Percentiles rank a stretch among this genome's conserved stretches.
phyloP scores from a whole-genome alignment of 2,888 invertebrate genomes.

The Hirtodrosophila duncani region DNA sequence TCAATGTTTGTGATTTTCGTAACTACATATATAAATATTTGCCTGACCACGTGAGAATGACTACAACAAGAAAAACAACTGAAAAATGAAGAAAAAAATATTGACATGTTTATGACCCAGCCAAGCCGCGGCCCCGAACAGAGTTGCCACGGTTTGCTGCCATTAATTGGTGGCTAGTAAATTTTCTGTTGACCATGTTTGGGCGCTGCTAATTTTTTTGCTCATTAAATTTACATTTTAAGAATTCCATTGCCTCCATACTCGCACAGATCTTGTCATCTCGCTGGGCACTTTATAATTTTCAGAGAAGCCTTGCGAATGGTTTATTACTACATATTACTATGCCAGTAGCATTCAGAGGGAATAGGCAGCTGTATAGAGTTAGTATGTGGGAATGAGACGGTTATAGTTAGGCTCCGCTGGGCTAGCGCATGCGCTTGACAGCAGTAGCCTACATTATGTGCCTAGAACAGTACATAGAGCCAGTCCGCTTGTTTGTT shows the following conservation, averaged over 20 bases:
- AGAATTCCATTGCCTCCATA: slow-evolving; percentile 57
- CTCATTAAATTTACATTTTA: slow-evolving; percentile 71
- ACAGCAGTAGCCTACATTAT: slow-evolving; percentile 65
- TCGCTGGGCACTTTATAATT: slow-evolving; percentile 69
- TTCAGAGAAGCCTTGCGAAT: slow-evolving; percentile 40
- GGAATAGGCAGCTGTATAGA: slow-evolving; percentile 1
- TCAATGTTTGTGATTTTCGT: no score
- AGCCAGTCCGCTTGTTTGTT: slow-evolving; percentile 12
- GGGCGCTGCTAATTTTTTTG: slow-evolving; percentile 65
- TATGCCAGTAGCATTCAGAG: no score
- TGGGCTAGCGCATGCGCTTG: slow-evolving; percentile 51
- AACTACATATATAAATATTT: no score
- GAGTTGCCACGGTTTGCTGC: slow-evolving; percentile 26
- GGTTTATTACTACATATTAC: slow-evolving; percentile 57
- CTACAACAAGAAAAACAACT: slow-evolving; percentile 1
- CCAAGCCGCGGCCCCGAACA: slow-evolving; percentile 41
- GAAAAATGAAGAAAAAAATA: slow-evolving; percentile 4
- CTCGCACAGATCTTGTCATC: slow-evolving; percentile 30
- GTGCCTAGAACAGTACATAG: slow-evolving; percentile 57
- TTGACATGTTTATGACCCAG: slow-evolving; percentile 65
- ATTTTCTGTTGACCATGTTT: slow-evolving; percentile 68
- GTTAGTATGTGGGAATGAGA: slow-evolving; percentile 36
- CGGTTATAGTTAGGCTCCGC: slow-evolving; percentile 25
- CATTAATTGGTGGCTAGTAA: slow-evolving; percentile 68
- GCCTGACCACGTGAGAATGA: no score